phyloP scores from a whole-genome alignment of 2,888 invertebrate genomes.

The Artemia sinica region DNA sequence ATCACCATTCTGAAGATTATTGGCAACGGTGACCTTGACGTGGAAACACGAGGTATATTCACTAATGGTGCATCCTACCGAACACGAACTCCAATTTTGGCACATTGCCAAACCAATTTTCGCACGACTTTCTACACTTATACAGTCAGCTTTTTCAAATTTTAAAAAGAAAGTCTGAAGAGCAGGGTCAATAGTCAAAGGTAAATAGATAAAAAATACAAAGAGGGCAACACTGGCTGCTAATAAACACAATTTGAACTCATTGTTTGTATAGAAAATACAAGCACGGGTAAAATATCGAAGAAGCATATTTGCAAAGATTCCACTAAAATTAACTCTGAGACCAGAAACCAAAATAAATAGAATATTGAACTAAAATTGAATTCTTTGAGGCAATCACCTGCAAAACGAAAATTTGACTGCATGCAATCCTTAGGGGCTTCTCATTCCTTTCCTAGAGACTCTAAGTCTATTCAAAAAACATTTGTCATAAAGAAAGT shows the following conservation, averaged over 20 bases:
- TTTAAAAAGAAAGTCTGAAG: slow-evolving; percentile 27
- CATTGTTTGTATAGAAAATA: slow-evolving; percentile 25
- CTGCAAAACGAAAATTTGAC: too few relatives aligned
- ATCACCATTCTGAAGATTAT: too few relatives aligned
- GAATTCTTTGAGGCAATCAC: too few relatives aligned
- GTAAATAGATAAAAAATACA: slow-evolving; percentile 27
- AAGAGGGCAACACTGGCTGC: slow-evolving; percentile 27
- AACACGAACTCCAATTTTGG: slow-evolving; percentile 8
- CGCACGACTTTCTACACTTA: slow-evolving; percentile 19
- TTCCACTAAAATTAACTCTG: too few relatives aligned
- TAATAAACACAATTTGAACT: slow-evolving; percentile 28
- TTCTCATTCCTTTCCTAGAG: too few relatives aligned
- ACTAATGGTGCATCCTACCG: slow-evolving; percentile 4
- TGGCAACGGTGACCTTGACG: neutral
- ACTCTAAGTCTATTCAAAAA: too few relatives aligned
- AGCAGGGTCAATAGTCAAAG: slow-evolving; percentile 28
- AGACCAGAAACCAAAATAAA: too few relatives aligned
- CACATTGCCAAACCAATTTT: slow-evolving; percentile 26
- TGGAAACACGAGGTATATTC: neutral
- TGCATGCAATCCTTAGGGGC: too few relatives aligned
- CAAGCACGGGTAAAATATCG: too few relatives aligned
- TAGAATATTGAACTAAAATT: too few relatives aligned
- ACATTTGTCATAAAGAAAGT: too few relatives aligned
- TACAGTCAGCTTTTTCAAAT: slow-evolving; percentile 25
- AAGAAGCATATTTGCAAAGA: too few relatives aligned